A percentile compares a stretch with the other conserved stretches of the same genome.
These are phyloP conservation scores for Ptyas mucosa DNA, from an alignment of 2,113 vertebrate species.

Conservation along the genomic window DNA sequence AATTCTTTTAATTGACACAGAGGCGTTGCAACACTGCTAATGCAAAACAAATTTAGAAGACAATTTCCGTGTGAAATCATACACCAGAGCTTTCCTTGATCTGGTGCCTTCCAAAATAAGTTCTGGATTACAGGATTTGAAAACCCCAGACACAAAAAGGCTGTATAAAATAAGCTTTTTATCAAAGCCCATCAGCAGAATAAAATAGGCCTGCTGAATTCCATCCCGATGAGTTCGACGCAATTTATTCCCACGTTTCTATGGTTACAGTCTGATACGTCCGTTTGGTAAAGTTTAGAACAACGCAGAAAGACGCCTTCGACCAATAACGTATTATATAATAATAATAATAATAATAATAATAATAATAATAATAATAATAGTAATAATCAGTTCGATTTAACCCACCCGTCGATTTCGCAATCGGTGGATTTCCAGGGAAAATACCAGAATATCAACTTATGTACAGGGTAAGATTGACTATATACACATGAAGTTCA, in stretches of 20 bases:
- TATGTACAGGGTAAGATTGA: constrained; percentile 69
- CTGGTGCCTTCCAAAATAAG: background rate
- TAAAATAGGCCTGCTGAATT: background rate
- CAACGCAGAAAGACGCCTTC: background rate
- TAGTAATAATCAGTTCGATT: too few species aligned
- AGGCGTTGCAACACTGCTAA: background rate
- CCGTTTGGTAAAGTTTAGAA: background rate
- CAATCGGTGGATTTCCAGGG: background rate
- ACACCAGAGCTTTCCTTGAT: background rate
- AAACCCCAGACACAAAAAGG: background rate
- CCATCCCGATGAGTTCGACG: background rate
- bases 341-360: background rate
- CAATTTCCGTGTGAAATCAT: background rate
- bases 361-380: background rate
- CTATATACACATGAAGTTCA: constrained; percentile 68
- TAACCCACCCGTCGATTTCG: background rate
- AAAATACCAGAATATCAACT: constrained; percentile 43
- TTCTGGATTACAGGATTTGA: background rate
- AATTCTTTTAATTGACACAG: background rate
- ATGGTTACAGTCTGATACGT: background rate
- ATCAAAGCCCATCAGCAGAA: background rate
- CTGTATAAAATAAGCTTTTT: background rate
- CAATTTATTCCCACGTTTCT: background rate
- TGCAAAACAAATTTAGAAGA: background rate
- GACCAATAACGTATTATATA: background rate